A percentile compares a stretch with the other conserved stretches of the same genome.
Conservation (phyloP, 1,140 invertebrate genomes). For the Saccostrea glomerata region DNA sequence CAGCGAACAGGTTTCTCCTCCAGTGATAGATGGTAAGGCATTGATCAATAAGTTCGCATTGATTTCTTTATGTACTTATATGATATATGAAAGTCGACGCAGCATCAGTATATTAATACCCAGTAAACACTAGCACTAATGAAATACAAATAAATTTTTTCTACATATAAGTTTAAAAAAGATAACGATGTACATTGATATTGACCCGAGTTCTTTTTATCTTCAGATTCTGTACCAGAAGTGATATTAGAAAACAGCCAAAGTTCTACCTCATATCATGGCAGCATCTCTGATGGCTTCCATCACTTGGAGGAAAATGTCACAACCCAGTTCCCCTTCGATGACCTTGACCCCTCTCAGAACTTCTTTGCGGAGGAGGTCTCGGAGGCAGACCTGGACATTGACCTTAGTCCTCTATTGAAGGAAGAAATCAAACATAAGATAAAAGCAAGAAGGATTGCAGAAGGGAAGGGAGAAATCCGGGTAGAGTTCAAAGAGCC, state of each 20-base stretch:
- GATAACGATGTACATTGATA: background rate
- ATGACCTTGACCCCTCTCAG: slow-evolving; percentile 34
- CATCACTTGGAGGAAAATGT: slow-evolving; percentile 35
- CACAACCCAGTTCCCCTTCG: background rate
- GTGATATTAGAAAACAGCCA: slow-evolving; percentile 8
- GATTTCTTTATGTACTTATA: too few relatives aligned
- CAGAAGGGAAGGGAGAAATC: slow-evolving; percentile 74
- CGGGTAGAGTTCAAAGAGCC: slow-evolving; percentile 65
- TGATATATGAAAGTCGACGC: too few relatives aligned
- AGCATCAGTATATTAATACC: too few relatives aligned
- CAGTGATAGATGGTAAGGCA: background rate
- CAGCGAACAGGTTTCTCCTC: background rate
- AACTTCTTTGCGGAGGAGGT: slow-evolving; percentile 11
- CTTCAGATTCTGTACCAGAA: background rate
- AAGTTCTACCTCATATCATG: background rate
- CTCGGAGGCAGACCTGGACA: background rate
- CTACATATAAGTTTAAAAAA: too few relatives aligned
- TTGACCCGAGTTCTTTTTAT: background rate
- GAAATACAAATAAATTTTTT: too few relatives aligned
- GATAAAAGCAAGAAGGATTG: slow-evolving; percentile 89
- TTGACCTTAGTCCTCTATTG: slow-evolving; percentile 82
- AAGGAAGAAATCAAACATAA: slow-evolving; percentile 93
- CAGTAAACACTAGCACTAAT: too few relatives aligned
- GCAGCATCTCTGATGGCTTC: slow-evolving; percentile 1
- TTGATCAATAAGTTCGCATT: background rate